Conservation (phyloP, 2,797 vertebrate species). For the Luscinia luscinia region DNA sequence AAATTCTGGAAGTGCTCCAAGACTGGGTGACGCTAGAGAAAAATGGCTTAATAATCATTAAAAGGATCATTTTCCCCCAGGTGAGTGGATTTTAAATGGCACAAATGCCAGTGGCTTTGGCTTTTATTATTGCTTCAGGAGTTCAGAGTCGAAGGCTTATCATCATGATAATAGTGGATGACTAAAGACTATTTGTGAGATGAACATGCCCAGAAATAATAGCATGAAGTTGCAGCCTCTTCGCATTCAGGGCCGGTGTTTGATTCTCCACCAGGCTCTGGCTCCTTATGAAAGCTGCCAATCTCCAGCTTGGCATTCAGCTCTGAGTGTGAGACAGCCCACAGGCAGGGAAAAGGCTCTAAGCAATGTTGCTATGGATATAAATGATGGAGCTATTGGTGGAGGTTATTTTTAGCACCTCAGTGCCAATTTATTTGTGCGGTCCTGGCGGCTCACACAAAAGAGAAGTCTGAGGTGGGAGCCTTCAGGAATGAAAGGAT, state of each 20-base stretch:
- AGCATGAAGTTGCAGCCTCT: not conserved
- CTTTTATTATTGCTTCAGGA: conserved; percentile 42
- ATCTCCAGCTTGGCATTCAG: conserved; percentile 27
- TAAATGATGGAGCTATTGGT: conserved; percentile 66
- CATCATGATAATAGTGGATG: conserved; percentile 32
- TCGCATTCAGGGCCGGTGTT: not conserved
- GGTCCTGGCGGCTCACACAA: conserved; percentile 47
- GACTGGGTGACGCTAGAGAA: conserved; percentile 24
- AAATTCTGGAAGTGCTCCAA: conserved; percentile 33
- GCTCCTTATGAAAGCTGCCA: conserved; percentile 53
- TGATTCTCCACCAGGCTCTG: conserved; percentile 30
- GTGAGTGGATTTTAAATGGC: conserved; percentile 47
- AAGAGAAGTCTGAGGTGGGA: conserved; percentile 34
- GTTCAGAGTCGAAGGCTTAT: conserved; percentile 28
- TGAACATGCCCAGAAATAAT: conserved; percentile 40
- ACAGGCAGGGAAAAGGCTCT: conserved; percentile 72
- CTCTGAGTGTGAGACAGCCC: conserved; percentile 38
- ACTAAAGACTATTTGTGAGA: conserved; percentile 47
- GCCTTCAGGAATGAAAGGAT: conserved; percentile 10
- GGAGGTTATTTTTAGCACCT: conserved; percentile 76
- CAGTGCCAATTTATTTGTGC: conserved; percentile 71
- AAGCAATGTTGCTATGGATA: conserved; percentile 79
- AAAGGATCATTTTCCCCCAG: conserved; percentile 49
- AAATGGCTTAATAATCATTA: conserved; percentile 56
- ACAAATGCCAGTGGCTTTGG: conserved; percentile 22